These are phyloP conservation scores for Drosophila lacicola DNA, from an alignment of 2,888 invertebrate species.

Conservation along the genomic window DNA sequence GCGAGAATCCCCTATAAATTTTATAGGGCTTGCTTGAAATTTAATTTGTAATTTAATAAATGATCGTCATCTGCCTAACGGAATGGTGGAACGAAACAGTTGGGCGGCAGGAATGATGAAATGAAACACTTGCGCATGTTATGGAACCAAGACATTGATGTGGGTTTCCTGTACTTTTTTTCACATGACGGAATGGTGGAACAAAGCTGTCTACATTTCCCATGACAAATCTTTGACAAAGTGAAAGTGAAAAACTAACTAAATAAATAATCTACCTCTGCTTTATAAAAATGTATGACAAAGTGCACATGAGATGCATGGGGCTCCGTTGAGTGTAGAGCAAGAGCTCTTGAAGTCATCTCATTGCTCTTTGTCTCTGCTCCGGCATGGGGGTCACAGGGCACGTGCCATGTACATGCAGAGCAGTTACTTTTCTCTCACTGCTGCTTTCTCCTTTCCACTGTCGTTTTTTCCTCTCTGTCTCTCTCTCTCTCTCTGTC, in stretches of 20 bases:
- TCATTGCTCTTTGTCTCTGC: slow-evolving; percentile 33
- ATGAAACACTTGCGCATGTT: neutral
- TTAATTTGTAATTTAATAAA: too few relatives aligned
- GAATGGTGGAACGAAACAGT: neutral
- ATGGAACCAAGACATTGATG: too few relatives aligned
- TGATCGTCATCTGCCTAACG: too few relatives aligned
- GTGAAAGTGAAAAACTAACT: neutral
- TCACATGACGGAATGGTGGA: too few relatives aligned
- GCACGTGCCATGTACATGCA: slow-evolving; percentile 50
- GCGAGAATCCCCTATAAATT: too few relatives aligned
- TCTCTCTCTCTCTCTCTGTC: slow-evolving; percentile 1
- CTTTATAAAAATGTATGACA: neutral
- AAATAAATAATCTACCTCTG: neutral
- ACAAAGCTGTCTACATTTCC: too few relatives aligned
- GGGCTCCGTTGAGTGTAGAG: slow-evolving; percentile 8
- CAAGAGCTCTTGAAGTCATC: slow-evolving; percentile 27
- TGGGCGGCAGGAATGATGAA: neutral
- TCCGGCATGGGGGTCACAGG: slow-evolving; percentile 26
- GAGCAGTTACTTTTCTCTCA: neutral
- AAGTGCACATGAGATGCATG: slow-evolving; percentile 1
- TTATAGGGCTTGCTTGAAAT: too few relatives aligned
- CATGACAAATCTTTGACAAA: too few relatives aligned
- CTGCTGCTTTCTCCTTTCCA: neutral
- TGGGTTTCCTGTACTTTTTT: too few relatives aligned
- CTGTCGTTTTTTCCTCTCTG: neutral